Conservation (phyloP, 2,888 invertebrate genomes). For the Dorcus hopei region DNA sequence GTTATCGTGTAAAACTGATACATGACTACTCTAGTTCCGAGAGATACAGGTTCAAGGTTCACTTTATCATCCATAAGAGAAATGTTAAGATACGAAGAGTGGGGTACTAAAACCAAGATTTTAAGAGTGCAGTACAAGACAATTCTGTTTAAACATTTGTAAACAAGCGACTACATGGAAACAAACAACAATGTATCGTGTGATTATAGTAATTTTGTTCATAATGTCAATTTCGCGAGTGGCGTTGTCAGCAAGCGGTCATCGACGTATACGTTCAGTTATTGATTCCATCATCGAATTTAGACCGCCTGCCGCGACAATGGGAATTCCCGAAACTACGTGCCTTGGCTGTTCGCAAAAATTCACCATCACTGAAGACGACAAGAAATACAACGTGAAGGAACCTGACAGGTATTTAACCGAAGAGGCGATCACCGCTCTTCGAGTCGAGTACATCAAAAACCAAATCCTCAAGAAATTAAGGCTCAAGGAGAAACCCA, state of each 20-base stretch:
- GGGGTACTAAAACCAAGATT: constrained; percentile 46
- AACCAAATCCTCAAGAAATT: constrained; percentile 80
- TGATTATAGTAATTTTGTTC: constrained; percentile 28
- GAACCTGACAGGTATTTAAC: constrained; percentile 30
- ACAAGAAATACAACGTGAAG: constrained; percentile 16
- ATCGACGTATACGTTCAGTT: constrained; percentile 33
- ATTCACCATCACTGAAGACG: constrained; percentile 32
- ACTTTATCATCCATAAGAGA: constrained; percentile 48
- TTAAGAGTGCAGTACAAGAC: constrained; percentile 35
- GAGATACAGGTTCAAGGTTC: constrained; percentile 51
- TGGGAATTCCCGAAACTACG: constrained; percentile 12
- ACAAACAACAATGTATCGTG: constrained; percentile 14
- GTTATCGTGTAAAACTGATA: background rate
- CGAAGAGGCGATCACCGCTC: constrained; percentile 60
- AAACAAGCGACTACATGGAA: constrained; percentile 32
- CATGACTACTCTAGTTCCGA: constrained; percentile 43
- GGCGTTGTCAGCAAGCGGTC: constrained; percentile 19
- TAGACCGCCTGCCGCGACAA: constrained; percentile 11
- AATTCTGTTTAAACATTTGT: constrained; percentile 36
- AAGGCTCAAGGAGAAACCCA: constrained; percentile 71
- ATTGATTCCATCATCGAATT: constrained; percentile 36
- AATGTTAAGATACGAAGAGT: constrained; percentile 44
- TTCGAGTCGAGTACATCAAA: constrained; percentile 78
- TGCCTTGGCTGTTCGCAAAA: constrained; percentile 35
- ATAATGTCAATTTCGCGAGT: constrained; percentile 17